These are phyloP conservation scores for Neotoxoptera formosana DNA, from an alignment of 1,140 invertebrate genomes.

Conservation along the genomic window DNA sequence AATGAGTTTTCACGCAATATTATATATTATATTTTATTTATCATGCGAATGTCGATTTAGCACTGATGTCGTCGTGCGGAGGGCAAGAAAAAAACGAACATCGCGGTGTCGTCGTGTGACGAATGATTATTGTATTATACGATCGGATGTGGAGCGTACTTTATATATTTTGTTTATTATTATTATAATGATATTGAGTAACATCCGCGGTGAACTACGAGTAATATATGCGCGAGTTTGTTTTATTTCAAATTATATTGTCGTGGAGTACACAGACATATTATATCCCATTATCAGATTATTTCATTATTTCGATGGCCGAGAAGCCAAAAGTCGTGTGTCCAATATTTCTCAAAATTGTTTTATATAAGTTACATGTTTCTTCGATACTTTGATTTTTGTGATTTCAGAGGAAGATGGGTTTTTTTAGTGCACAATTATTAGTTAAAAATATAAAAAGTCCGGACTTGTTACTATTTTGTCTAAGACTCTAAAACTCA, in stretches of 20 bases:
- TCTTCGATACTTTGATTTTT: too few relatives aligned
- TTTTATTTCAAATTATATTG: neutral
- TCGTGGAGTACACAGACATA: neutral
- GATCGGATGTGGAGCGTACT: neutral
- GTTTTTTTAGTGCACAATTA: too few relatives aligned
- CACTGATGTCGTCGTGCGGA: neutral
- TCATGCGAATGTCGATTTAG: neutral
- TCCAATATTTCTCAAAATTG: too few relatives aligned
- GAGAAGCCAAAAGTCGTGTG: too few relatives aligned
- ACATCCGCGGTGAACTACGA: neutral
- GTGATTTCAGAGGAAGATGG: too few relatives aligned
- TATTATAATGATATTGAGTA: neutral
- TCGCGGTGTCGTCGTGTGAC: neutral
- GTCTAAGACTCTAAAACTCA: too few relatives aligned
- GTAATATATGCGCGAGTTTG: neutral
- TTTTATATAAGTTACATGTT: too few relatives aligned
- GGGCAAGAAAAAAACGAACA: neutral
- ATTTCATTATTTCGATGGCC: too few relatives aligned
- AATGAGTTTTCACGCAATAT: constrained; percentile 8
- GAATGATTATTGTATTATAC: neutral
- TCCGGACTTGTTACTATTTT: too few relatives aligned
- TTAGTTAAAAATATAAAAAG: too few relatives aligned
- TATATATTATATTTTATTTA: neutral
- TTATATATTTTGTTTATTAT: neutral
- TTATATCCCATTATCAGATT: neutral